Conservation (phyloP, 2,797 vertebrate genomes). For the Neoniphon sammara region DNA sequence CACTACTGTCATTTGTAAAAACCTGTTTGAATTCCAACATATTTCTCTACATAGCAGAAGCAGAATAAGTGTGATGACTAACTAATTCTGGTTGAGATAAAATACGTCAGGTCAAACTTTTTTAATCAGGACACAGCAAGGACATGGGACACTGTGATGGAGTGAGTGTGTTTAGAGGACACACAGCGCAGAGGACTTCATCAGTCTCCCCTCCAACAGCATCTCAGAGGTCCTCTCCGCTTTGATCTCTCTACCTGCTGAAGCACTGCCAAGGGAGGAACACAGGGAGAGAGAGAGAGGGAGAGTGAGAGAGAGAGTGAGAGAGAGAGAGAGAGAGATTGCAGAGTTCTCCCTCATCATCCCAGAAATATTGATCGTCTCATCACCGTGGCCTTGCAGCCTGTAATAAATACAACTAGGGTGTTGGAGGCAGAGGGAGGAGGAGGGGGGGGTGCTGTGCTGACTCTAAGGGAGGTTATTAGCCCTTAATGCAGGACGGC, state of each 20-base stretch:
- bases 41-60: constrained; percentile 18
- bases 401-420: constrained; percentile 82
- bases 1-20: constrained; percentile 1
- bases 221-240: constrained; percentile 79
- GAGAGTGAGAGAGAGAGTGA: constrained; percentile 56
- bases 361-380: constrained; percentile 82
- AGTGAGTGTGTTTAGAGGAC: constrained; percentile 81
- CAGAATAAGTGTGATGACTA: constrained; percentile 51
- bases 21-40: background rate
- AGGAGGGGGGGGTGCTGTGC: constrained; percentile 42
- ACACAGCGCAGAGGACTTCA: constrained; percentile 75
- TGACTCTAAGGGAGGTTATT: constrained; percentile 76
- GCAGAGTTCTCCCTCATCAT: constrained; percentile 80
- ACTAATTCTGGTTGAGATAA: constrained; percentile 68
- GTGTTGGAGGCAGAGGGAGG: constrained; percentile 56
- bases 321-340: constrained; percentile 62
- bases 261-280: constrained; percentile 78
- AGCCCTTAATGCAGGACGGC: constrained; percentile 71
- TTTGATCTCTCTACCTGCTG: constrained; percentile 81
- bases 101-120: constrained; percentile 79
- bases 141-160: constrained; percentile 76
- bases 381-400: constrained; percentile 81
- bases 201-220: constrained; percentile 76
- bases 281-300: constrained; percentile 58
- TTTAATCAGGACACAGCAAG: constrained; percentile 81